Conservation (phyloP, 2,797 vertebrate species). For the Acanthurus tractus region DNA sequence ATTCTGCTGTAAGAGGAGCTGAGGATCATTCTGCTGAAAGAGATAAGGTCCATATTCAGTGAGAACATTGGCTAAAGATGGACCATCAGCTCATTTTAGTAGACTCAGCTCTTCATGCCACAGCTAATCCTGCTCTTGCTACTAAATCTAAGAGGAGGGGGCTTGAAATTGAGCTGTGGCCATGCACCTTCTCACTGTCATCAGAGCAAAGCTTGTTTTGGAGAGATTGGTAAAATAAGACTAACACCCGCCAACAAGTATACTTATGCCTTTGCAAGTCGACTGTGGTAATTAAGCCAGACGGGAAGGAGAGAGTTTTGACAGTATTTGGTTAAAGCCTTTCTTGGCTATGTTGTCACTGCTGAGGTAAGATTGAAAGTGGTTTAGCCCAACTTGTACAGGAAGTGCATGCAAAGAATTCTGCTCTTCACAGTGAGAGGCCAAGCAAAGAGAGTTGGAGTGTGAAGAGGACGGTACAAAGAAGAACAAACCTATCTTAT, state of each 20-base stretch:
- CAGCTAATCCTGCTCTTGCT: conserved; percentile 24
- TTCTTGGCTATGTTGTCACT: neutral
- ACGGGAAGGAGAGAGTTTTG: neutral
- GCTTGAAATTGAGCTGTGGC: conserved; percentile 13
- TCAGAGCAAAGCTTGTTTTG: neutral
- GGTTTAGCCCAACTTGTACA: too few relatives aligned
- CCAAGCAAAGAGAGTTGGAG: neutral
- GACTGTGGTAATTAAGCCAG: neutral
- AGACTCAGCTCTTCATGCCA: conserved; percentile 26
- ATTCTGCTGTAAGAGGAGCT: conserved; percentile 24
- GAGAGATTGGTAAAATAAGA: conserved; percentile 13
- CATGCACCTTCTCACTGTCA: neutral
- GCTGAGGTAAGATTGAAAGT: neutral
- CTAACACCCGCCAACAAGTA: conserved; percentile 5
- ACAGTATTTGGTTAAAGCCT: conserved; percentile 8
- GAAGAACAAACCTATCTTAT: neutral
- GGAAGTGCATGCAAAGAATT: neutral
- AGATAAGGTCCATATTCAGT: conserved; percentile 41
- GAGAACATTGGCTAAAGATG: conserved; percentile 26
- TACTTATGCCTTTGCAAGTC: neutral
- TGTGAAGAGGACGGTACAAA: neutral
- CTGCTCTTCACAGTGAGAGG: neutral
- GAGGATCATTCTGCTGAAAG: conserved; percentile 10
- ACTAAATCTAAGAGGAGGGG: conserved; percentile 24
- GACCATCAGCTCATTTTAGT: conserved; percentile 29